Conservation (phyloP, 2,888 invertebrate species). For the Nebria brevicollis region DNA sequence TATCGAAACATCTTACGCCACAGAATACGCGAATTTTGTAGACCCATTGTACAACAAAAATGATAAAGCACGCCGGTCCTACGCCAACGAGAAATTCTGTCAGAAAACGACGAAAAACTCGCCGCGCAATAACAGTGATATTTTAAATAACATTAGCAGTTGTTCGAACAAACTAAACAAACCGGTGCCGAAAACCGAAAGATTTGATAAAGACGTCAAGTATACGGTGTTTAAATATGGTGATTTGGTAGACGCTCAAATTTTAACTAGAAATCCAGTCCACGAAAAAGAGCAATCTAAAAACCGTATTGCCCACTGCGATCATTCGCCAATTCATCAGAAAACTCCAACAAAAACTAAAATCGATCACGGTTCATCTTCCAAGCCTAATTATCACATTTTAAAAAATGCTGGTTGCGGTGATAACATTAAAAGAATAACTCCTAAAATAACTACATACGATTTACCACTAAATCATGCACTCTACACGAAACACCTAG, state of each 20-base stretch:
- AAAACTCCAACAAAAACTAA: background rate
- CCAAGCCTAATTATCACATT: background rate
- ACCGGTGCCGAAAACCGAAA: background rate
- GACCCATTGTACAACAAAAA: slow-evolving; percentile 17
- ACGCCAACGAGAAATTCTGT: background rate
- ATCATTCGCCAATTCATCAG: background rate
- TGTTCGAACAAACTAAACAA: background rate
- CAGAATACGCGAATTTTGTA: slow-evolving; percentile 19
- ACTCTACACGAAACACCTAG: background rate
- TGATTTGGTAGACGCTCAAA: background rate
- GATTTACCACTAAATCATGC: background rate
- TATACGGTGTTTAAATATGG: background rate
- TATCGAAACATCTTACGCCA: background rate
- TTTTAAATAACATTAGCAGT: slow-evolving; percentile 5
- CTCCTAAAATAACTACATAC: background rate
- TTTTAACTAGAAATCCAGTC: background rate
- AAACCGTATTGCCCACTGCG: too few species aligned
- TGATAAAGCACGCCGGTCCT: background rate
- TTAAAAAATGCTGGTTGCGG: background rate
- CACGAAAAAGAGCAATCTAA: too few species aligned
- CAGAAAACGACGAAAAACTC: slow-evolving; percentile 14
- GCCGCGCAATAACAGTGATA: slow-evolving; percentile 17
- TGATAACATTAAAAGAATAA: background rate
- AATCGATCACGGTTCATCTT: background rate
- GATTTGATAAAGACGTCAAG: background rate